These are phyloP conservation scores for Diploptera punctata DNA, from an alignment of 2,888 invertebrate species.

Conservation along the genomic window DNA sequence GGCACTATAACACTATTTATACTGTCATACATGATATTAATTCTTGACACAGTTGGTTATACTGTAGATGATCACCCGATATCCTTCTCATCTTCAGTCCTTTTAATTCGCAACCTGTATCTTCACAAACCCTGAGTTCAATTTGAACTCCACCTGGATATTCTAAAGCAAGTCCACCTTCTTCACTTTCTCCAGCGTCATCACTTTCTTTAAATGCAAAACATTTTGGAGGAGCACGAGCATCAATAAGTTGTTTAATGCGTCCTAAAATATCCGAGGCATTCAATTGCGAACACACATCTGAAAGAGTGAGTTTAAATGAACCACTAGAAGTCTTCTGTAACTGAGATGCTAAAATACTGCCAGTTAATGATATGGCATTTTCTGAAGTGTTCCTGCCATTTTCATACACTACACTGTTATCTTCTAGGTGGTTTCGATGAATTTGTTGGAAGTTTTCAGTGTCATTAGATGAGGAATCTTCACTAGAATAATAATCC, in stretches of 20 bases:
- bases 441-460: constrained; percentile 28
- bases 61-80: constrained; percentile 87
- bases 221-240: constrained; percentile 75
- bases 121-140: constrained; percentile 80
- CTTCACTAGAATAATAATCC: constrained; percentile 36
- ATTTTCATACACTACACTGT: constrained; percentile 53
- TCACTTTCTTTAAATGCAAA: constrained; percentile 56
- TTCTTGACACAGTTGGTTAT: constrained; percentile 87
- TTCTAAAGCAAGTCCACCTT: constrained; percentile 67
- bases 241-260: constrained; percentile 79
- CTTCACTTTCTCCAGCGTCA: constrained; percentile 47
- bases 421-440: constrained; percentile 25
- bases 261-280: constrained; percentile 80
- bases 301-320: constrained; percentile 78
- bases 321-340: constrained; percentile 53
- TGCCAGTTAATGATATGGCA: constrained; percentile 31
- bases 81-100: constrained; percentile 86
- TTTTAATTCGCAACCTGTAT: constrained; percentile 66
- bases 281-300: constrained; percentile 80
- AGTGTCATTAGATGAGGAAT: constrained; percentile 30
- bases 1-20: no score
- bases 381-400: constrained; percentile 52
- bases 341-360: constrained; percentile 44
- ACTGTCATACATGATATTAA: constrained; percentile 86
- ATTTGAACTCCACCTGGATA: constrained; percentile 87